Base-by-base conservation (phyloP, 2,113 vertebrate genomes). In the Piliocolobus tephrosceles region DNA sequence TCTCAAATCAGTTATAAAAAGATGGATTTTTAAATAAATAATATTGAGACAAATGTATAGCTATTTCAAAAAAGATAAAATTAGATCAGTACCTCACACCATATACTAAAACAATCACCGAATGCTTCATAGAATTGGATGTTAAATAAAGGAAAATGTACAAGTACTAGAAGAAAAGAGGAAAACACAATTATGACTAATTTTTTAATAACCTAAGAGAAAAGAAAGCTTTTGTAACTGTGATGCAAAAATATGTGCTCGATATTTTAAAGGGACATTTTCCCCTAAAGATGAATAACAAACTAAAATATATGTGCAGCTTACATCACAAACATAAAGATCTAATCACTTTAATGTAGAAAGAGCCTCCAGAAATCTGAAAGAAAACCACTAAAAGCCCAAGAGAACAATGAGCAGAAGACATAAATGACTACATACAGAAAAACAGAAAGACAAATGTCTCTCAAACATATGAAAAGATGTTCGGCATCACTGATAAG, bases 1-100 rank as follows among this genome's bases (percentile, higher is more conserved):
- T 40, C 17, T 57, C 25, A 86, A 61, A 78, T 64, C 27, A 64
- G 61, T 14, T 14, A 13, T 64, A 30, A 64, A 61, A 64, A 17
- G 27, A 40, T 84, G 38, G 23, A 47, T 47, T 93, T 95, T 93
- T 76, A 87, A 91, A 81, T n/a, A 79, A 95, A 89, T 84, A 88
- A 80, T 66, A 23, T 30, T 91, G 57, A 93, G 13, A 79, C 23
- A 93, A 87, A 12, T 72, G 10, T 1, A 80, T 78, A 61, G 8
- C 25, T 25, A 52, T 55, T 79, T 52, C n/a, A 47, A 83, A 93
- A 96, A 73, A 86, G 47, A 96, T 55, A 88, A 87, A 91, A 90
- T 70, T 61, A 70, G 10, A 80, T 78, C n/a, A 90, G 2, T 88
- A 88, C 38, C 68, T 94, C 50, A 95, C 4, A 76, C 27, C 30